Conservation (phyloP, 2,888 invertebrate genomes). For the Scrobipalpa costella region DNA sequence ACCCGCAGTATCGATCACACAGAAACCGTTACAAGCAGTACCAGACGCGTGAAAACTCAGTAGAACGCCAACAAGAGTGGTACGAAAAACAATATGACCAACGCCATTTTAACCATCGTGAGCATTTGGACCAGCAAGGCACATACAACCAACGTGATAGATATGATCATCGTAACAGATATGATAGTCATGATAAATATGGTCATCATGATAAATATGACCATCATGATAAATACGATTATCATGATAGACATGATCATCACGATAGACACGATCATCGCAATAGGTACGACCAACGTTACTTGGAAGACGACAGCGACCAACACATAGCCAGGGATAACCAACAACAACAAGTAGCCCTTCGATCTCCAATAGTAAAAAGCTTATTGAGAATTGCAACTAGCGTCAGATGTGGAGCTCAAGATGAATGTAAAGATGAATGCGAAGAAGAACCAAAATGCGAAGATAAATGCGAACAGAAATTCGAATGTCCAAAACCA, state of each 20-base stretch:
- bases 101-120: too few relatives aligned
- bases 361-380: conserved; percentile 12
- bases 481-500: conserved; percentile 28
- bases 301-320: not conserved
- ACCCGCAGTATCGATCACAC: not conserved
- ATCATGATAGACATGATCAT: not conserved
- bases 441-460: conserved; percentile 40
- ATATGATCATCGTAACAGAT: not conserved
- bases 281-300: not conserved
- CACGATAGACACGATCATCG: not conserved
- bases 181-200: not conserved
- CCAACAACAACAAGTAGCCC: not conserved
- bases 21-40: conserved; percentile 3
- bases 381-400: conserved; percentile 9
- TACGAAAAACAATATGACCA: too few relatives aligned
- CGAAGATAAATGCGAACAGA: conserved; percentile 26
- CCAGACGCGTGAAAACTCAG: too few relatives aligned
- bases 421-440: conserved; percentile 29
- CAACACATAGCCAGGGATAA: not conserved
- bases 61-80: too few relatives aligned
- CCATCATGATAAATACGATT: too few relatives aligned
- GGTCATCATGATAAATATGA: not conserved
- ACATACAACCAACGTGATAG: not conserved
- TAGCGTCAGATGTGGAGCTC: conserved; percentile 4
- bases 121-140: not conserved